Base-by-base conservation (phyloP, 2,113 vertebrate genomes). In the Salvelinus namaycush region DNA sequence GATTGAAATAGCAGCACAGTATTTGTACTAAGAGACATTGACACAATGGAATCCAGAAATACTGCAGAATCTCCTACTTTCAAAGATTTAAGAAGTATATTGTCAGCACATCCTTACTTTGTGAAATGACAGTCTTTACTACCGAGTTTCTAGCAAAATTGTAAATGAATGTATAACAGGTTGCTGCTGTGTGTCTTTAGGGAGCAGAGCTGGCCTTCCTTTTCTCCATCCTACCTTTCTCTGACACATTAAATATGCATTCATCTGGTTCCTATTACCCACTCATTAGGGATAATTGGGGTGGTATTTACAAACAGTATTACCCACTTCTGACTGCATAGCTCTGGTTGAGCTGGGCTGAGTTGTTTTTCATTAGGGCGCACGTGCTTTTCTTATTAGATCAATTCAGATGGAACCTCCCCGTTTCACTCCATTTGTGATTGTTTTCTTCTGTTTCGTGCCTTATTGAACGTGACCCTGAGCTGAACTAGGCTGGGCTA, bases 181-280 rank as follows among this genome's bases (percentile, higher is more conserved):
- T 54, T 54, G 12, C 49, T 54, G 3, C 12, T 54, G 16, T 18
- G 51, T 27, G 13, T 14, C 27, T 27, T 31, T 5, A 13, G 20
- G 11, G 2, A 24, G 18, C 1, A 22, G n/a, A 81, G 85, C 87
- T 86, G 80, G 60, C 80, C 82, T 86, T 87, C 81, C 86, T 89
- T 89, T 81, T 83, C 84, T 86, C 83, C 77, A 79, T 84, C 88
- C 78, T 81, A 90, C 89, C 86, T 88, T 91, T 85, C 84, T 80
- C 87, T 89, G 87, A 89, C 89, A 90, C 90, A 93, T 87, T 85
- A 89, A 89, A 90, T 90, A 89, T 92, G 85, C 80, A 77, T 72
- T 84, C 89, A 87, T 85, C 87, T 93, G 90, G 83, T 83, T 90
- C 86, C 78, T 85, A 85, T 93, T 89, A 89, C 84, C 78, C 67